These are phyloP conservation scores for Acridotheres tristis DNA, from an alignment of 2,797 vertebrate genomes.

Conservation along the genomic window DNA sequence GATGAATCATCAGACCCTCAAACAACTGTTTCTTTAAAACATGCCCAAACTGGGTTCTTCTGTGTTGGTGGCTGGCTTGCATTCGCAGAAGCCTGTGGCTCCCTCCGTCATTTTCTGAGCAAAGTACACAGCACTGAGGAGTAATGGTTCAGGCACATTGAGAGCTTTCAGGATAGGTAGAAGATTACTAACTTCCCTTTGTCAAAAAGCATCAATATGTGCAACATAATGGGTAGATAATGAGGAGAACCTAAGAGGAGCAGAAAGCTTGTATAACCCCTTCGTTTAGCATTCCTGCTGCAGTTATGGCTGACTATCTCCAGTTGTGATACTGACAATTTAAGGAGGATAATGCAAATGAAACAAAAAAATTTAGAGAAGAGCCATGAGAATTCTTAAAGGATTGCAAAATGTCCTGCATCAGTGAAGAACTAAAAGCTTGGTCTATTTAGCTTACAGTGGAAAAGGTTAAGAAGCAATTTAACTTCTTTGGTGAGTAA, in stretches of 20 bases:
- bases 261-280: background rate
- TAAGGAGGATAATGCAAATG: constrained; percentile 1
- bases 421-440: background rate
- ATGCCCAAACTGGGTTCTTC: background rate
- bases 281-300: background rate
- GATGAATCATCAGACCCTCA: background rate
- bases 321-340: background rate
- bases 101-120: background rate
- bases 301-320: background rate
- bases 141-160: background rate
- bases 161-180: background rate
- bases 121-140: background rate
- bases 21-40: background rate
- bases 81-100: background rate
- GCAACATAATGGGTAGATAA: background rate
- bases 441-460: background rate
- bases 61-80: background rate
- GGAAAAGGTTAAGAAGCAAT: constrained; percentile 15
- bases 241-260: background rate
- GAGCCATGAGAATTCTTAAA: background rate
- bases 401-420: background rate
- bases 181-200: background rate
- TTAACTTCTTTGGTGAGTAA: background rate
- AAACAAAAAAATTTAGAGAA: background rate
- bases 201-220: background rate